phyloP scores from a whole-genome alignment of 2,888 invertebrate genomes.

The Lutraria lutraria region DNA sequence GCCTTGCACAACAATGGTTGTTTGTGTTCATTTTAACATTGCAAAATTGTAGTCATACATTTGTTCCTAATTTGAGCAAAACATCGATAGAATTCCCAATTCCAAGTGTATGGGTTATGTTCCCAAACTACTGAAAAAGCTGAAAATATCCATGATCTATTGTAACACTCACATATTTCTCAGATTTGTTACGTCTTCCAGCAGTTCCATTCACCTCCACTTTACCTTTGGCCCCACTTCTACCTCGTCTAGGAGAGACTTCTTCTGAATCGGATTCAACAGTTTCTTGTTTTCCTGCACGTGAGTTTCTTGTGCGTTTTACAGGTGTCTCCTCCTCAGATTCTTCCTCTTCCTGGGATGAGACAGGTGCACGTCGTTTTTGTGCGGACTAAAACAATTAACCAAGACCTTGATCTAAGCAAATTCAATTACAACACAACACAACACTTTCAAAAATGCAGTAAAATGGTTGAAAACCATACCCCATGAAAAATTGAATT shows the following conservation, averaged over 20 bases:
- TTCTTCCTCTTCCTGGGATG: constrained; percentile 57
- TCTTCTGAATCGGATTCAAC: constrained; percentile 61
- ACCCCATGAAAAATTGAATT: too few species aligned
- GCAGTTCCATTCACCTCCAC: constrained; percentile 56
- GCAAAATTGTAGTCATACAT: too few species aligned
- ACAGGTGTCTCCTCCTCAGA: constrained; percentile 60
- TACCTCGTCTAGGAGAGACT: constrained; percentile 3
- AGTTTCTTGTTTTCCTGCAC: constrained; percentile 31
- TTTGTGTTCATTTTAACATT: too few species aligned
- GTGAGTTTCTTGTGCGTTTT: constrained; percentile 39
- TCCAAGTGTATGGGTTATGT: too few species aligned
- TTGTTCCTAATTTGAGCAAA: too few species aligned
- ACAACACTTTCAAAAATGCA: too few species aligned
- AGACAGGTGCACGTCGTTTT: constrained; percentile 51
- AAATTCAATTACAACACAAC: background rate
- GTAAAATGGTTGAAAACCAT: too few species aligned
- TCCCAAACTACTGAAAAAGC: too few species aligned
- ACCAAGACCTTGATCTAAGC: background rate
- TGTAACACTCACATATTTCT: constrained; percentile 38
- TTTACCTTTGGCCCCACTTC: constrained; percentile 38
- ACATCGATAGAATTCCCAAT: too few species aligned
- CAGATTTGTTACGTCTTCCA: constrained; percentile 47
- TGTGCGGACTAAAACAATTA: constrained; percentile 23
- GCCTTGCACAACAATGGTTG: too few species aligned
- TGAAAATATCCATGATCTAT: too few species aligned